A percentile compares a stretch with the other conserved stretches of the same genome.
Evolutionary conservation across 2,888 invertebrate genomes (phyloP).

Genomic region (Phlogophora meticulosa): DNA sequence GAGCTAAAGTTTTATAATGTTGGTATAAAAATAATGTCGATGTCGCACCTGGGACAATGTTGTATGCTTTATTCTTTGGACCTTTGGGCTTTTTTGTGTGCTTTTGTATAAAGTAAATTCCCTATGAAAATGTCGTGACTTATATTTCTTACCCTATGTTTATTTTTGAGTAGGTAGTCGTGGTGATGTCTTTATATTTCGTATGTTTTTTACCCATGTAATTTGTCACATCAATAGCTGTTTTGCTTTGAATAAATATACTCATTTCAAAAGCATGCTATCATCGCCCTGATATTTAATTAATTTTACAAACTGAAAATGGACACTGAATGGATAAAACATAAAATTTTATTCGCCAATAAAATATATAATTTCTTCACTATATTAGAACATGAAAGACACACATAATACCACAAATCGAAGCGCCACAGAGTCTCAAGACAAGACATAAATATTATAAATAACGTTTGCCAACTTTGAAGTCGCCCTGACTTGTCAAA

Average conservation of each 20-base stretch:
- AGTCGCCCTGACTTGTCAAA: constrained; percentile 75
- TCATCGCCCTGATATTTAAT: not conserved
- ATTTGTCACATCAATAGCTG: no score
- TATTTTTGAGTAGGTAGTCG: constrained; percentile 3
- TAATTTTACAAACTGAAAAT: constrained; percentile 9
- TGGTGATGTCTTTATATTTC: not conserved
- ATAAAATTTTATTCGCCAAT: constrained; percentile 28
- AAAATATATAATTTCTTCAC: constrained; percentile 33
- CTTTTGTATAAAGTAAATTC: constrained; percentile 35
- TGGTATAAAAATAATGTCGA: constrained; percentile 36
- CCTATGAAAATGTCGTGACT: constrained; percentile 36
- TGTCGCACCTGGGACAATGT: constrained; percentile 50
- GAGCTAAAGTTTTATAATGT: constrained; percentile 49
- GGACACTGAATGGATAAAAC: constrained; percentile 15
- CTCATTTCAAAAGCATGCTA: constrained; percentile 17
- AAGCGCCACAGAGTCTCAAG: constrained; percentile 36
- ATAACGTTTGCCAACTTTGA: constrained; percentile 62
- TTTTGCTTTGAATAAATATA: not conserved
- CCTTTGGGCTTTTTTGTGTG: constrained; percentile 10
- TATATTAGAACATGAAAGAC: constrained; percentile 48
- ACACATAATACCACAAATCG: constrained; percentile 32
- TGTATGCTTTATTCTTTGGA: constrained; percentile 32
- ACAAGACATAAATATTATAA: constrained; percentile 56
- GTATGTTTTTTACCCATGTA: not conserved
- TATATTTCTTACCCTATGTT: not conserved